Evolutionary conservation across 2,797 vertebrate species (phyloP).

Genomic region (Intellagama lesueurii): DNA sequence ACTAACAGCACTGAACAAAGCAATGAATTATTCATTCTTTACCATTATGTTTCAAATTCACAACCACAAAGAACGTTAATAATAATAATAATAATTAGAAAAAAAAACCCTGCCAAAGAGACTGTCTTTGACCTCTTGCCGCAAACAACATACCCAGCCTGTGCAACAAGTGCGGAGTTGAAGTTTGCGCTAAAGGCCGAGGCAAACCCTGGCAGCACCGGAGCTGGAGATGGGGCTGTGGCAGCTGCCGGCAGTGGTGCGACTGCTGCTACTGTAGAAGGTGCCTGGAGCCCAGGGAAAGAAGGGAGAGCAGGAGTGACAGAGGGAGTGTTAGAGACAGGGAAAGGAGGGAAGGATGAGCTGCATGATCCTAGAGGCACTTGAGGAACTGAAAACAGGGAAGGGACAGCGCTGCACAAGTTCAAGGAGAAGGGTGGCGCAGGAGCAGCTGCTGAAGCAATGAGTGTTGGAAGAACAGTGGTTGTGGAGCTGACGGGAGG

Average conservation of each 20-base stretch:
- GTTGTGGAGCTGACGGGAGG: slow-evolving; percentile 74
- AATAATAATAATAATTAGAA: not conserved
- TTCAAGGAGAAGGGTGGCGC: slow-evolving; percentile 86
- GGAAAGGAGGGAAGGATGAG: slow-evolving; percentile 88
- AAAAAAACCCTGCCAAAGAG: not conserved
- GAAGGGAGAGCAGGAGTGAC: slow-evolving; percentile 90
- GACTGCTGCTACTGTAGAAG: slow-evolving; percentile 88
- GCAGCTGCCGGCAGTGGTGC: slow-evolving; percentile 88
- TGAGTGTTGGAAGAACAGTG: slow-evolving; percentile 72
- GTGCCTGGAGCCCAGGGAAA: slow-evolving; percentile 90
- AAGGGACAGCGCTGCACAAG: slow-evolving; percentile 85
- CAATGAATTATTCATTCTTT: slow-evolving; percentile 17
- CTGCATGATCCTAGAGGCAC: slow-evolving; percentile 83
- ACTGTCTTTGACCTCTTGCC: slow-evolving; percentile 36
- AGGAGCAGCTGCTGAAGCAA: slow-evolving; percentile 78
- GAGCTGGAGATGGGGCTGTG: slow-evolving; percentile 89
- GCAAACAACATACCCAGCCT: slow-evolving; percentile 80
- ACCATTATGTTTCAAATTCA: not conserved
- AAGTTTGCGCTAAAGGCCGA: slow-evolving; percentile 98
- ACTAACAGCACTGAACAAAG: slow-evolving; percentile 7
- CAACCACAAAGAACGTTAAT: not conserved
- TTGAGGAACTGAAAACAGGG: slow-evolving; percentile 86
- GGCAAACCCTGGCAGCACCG: slow-evolving; percentile 94
- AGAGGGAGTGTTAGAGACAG: slow-evolving; percentile 85
- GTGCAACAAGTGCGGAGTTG: slow-evolving; percentile 89